Conservation (phyloP, 2,797 vertebrate species). For the Choloepus didactylus region DNA sequence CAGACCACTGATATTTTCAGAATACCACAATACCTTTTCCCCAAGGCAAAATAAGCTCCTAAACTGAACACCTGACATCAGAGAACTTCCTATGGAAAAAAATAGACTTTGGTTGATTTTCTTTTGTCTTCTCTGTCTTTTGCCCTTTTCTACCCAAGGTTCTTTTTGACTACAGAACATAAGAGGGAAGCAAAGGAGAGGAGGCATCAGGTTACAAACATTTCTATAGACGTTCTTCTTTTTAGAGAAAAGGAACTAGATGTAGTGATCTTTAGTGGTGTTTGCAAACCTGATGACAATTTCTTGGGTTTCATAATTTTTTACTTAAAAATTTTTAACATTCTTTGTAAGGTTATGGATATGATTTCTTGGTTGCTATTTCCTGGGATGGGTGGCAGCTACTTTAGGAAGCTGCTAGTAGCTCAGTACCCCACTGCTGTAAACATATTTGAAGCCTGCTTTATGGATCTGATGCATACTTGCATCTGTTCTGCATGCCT, state of each 20-base stretch:
- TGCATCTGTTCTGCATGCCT: constrained; percentile 82
- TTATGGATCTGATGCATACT: constrained; percentile 39
- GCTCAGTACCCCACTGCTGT: constrained; percentile 43
- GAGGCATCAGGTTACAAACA: neutral
- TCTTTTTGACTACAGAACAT: neutral
- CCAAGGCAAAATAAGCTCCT: constrained; percentile 50
- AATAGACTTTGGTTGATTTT: neutral
- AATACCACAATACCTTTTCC: neutral
- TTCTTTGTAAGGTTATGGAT: neutral
- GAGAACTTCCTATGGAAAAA: neutral
- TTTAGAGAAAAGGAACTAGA: neutral
- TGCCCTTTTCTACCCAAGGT: neutral
- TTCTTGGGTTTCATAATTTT: neutral
- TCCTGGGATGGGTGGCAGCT: neutral
- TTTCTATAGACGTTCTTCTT: neutral
- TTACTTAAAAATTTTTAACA: neutral
- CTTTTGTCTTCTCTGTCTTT: neutral
- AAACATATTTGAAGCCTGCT: constrained; percentile 71
- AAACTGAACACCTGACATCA: neutral
- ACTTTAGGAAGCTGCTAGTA: constrained; percentile 53
- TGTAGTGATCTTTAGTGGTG: neutral
- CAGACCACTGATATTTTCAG: neutral
- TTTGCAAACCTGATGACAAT: constrained; percentile 4
- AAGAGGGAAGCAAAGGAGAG: neutral
- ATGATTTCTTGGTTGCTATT: constrained; percentile 37